phyloP scores from a whole-genome alignment of 2,888 invertebrate genomes.

The Melanostoma scalare region DNA sequence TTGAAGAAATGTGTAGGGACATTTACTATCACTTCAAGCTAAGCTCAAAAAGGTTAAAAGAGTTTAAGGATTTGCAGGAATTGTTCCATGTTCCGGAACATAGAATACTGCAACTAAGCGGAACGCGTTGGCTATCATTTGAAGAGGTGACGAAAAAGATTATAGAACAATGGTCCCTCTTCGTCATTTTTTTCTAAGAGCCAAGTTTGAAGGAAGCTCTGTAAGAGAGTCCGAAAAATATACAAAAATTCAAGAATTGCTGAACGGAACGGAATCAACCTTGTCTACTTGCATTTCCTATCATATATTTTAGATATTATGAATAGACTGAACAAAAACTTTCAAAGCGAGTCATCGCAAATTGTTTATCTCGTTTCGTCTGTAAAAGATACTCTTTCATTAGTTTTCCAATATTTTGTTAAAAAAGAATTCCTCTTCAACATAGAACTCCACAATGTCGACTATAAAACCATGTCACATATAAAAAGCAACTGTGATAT shows the following conservation, averaged over 20 bases:
- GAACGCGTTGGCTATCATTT: constrained; percentile 13
- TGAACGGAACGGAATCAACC: background rate
- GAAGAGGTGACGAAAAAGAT: constrained; percentile 11
- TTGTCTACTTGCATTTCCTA: background rate
- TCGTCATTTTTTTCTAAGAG: constrained; percentile 23
- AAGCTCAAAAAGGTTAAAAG: constrained; percentile 1
- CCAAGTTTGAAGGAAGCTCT: constrained; percentile 8
- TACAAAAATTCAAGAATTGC: background rate
- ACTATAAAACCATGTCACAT: too few species aligned
- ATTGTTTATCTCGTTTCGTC: too few species aligned
- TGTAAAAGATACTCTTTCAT: too few species aligned
- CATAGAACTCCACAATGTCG: too few species aligned
- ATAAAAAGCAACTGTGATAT: background rate
- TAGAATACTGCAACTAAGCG: constrained; percentile 1
- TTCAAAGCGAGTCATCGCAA: too few species aligned
- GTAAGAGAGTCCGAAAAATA: background rate
- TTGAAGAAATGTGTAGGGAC: constrained; percentile 16
- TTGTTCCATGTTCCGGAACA: constrained; percentile 19
- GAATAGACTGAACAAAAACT: too few species aligned
- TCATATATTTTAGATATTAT: too few species aligned
- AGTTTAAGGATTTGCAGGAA: constrained; percentile 14
- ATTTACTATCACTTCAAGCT: constrained; percentile 11
- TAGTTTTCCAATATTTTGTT: too few species aligned
- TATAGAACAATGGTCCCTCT: constrained; percentile 11
- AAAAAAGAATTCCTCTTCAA: background rate